Conservation (phyloP, 2,888 invertebrate species). For the Epistrophella euchroma region DNA sequence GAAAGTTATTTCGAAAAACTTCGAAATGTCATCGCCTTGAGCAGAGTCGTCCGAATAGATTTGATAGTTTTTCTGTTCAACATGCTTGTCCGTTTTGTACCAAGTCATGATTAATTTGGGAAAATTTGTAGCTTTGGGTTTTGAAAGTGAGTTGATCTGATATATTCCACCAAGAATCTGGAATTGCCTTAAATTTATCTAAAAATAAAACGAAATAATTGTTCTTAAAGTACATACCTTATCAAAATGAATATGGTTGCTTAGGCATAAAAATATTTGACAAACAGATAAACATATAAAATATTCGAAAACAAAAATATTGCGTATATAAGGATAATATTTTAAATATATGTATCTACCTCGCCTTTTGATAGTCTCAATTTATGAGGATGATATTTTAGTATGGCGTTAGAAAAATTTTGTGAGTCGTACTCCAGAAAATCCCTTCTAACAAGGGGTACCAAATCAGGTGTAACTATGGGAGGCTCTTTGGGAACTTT, state of each 20-base stretch:
- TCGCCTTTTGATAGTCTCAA: constrained; percentile 77
- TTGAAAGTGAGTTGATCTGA: constrained; percentile 79
- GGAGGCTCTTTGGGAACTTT: constrained; percentile 77
- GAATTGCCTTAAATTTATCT: constrained; percentile 81
- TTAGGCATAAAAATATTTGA: neutral
- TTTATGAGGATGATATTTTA: constrained; percentile 77
- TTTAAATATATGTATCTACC: constrained; percentile 61
- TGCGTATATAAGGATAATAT: no score
- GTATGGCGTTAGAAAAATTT: constrained; percentile 76
- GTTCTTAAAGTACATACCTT: neutral
- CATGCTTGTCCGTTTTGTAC: constrained; percentile 77
- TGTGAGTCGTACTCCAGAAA: constrained; percentile 78
- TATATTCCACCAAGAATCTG: constrained; percentile 81
- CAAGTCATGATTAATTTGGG: constrained; percentile 79
- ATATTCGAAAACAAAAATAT: no score
- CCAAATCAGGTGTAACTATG: constrained; percentile 61
- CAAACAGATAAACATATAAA: no score
- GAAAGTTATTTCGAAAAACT: constrained; percentile 79
- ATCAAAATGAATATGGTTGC: neutral
- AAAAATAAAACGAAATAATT: neutral
- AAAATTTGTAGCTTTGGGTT: constrained; percentile 77
- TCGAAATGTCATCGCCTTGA: constrained; percentile 61
- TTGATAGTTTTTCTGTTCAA: constrained; percentile 74
- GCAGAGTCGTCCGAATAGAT: no score
- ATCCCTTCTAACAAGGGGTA: constrained; percentile 77